These are phyloP conservation scores for Brachyopa scutellaris DNA, from an alignment of 2,888 invertebrate genomes.

Conservation along the genomic window DNA sequence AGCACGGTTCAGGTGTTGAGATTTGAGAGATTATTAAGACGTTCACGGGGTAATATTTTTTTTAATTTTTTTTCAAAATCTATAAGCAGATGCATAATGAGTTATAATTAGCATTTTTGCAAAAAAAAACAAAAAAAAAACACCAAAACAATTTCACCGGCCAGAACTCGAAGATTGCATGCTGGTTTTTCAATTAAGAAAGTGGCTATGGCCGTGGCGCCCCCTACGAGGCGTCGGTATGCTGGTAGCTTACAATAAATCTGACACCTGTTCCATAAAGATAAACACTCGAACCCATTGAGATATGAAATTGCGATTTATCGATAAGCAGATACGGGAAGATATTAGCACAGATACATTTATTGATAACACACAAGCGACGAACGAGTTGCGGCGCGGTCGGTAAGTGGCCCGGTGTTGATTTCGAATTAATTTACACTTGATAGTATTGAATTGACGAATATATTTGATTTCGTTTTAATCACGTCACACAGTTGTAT, in stretches of 20 bases:
- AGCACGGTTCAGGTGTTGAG: constrained; percentile 30
- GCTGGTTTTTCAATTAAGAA: constrained; percentile 44
- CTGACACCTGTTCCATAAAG: constrained; percentile 30
- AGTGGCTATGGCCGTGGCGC: constrained; percentile 44
- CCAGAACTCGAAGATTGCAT: constrained; percentile 13
- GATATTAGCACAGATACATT: constrained; percentile 33
- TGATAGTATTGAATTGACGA: not conserved
- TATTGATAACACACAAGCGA: constrained; percentile 33
- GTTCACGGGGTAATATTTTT: constrained; percentile 45
- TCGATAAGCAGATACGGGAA: constrained; percentile 16
- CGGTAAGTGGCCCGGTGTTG: not conserved
- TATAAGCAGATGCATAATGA: too few species aligned
- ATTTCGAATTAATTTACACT: not conserved
- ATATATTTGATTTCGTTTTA: not conserved
- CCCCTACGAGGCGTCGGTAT: constrained; percentile 26
- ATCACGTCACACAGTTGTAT: not conserved
- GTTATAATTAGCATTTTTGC: too few species aligned
- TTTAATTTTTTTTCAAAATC: too few species aligned
- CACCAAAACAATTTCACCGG: too few species aligned
- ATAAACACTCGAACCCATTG: not conserved
- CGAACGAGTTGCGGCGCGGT: not conserved
- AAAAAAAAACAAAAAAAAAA: too few species aligned
- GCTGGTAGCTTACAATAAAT: constrained; percentile 18
- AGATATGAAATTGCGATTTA: constrained; percentile 20
- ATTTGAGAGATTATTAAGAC: constrained; percentile 44